Evolutionary conservation across 1,140 invertebrate species (phyloP), one percentile per base, ranked within the genome.

Genomic region (Theocolax elegans): DNA sequence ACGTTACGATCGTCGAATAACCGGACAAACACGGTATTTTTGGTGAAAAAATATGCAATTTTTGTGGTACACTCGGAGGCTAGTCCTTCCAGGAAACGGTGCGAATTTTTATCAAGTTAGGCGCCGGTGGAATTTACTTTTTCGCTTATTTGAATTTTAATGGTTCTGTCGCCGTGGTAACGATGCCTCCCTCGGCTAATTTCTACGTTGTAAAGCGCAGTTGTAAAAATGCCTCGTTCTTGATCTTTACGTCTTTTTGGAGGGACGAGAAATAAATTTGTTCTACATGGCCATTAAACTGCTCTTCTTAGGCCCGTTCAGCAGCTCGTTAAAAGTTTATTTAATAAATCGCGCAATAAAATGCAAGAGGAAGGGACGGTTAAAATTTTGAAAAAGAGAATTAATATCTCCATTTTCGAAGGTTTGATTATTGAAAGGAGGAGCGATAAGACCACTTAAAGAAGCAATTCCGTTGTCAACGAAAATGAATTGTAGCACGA

Each of bases 131-230:
- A 35, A 40, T 21, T 23, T 42, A 17, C 4, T 10, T 7, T 19
- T n/a, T 17, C 12, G 54, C 66, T 60, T 31, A 68, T 60, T 68
- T 68, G 31, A 49, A 60, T 68, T 51, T 68, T 60, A 60, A 68
- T 68, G 35, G 56, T 48, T 13, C 25, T 35, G 31, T 65, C 49
- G 46, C 48, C 62, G 23, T 38, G 29, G 60, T 49, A 23, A 27
- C 25, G 40, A n/a, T 29, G 17, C 21, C 59, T 31, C 46, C 44
- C 31, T 38, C 53, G 19, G 56, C 56, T 51, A 51, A 62, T 68
- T 62, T 46, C 29, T 17, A 2, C 42, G 65, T 53, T 48, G 54
- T 51, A 67, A 42, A 56, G 25, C 65, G 44, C 38, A 49, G 29
- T 17, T 46, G 54, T 49, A 38, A 58, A 59, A 58, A 67, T 23